phyloP scores from a whole-genome alignment of 2,797 vertebrate species.

The Carcharodon carcharias region DNA sequence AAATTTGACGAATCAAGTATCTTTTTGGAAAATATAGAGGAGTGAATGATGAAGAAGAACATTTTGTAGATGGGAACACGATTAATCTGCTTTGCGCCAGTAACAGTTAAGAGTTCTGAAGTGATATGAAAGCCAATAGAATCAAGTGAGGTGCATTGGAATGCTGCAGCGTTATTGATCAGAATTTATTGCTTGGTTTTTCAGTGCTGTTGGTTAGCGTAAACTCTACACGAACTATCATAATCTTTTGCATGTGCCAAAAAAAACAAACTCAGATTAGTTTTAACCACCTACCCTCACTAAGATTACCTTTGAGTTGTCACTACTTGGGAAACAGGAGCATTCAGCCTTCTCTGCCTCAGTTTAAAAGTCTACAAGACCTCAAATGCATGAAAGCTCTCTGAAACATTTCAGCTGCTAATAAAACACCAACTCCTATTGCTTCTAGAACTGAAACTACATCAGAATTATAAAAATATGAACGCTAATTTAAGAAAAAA shows the following conservation, averaged over 20 bases:
- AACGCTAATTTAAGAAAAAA: not conserved
- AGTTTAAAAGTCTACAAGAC: not conserved
- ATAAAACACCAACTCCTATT: not conserved
- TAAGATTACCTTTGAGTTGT: not conserved
- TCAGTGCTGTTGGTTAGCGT: too few species aligned
- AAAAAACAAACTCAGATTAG: too few species aligned
- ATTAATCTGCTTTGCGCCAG: too few species aligned
- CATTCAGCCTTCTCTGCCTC: not conserved
- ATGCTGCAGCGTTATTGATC: too few species aligned
- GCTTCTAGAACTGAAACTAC: not conserved
- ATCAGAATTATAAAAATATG: not conserved
- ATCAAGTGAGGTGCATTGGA: not conserved
- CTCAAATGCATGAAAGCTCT: not conserved
- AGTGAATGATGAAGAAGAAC: too few species aligned
- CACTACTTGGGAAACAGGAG: not conserved
- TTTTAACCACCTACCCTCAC: not conserved
- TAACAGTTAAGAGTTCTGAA: not conserved
- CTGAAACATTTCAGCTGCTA: not conserved
- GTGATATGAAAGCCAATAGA: not conserved
- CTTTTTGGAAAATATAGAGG: too few species aligned
- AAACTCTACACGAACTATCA: too few species aligned
- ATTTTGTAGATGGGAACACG: too few species aligned
- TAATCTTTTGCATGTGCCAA: too few species aligned
- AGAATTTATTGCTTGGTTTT: too few species aligned
- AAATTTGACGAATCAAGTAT: too few species aligned